phyloP scores from a whole-genome alignment of 1,140 invertebrate genomes.

The Rhynchophorus ferrugineus region DNA sequence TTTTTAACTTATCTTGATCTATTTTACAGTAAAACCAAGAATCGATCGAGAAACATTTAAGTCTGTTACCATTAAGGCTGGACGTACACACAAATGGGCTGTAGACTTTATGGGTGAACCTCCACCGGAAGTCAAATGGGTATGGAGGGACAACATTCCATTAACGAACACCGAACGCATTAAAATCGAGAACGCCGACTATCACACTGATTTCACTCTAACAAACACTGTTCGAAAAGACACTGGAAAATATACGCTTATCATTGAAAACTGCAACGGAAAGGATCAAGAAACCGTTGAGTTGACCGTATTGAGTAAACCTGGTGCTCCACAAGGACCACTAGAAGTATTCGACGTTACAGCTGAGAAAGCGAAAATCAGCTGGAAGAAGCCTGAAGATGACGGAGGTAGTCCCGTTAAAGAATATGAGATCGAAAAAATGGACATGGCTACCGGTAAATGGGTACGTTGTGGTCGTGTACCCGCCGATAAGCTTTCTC shows the following conservation, averaged over 20 bases:
- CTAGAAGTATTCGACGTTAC: constrained; percentile 80
- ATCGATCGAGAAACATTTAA: constrained; percentile 89
- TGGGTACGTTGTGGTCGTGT: constrained; percentile 80
- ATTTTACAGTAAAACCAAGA: constrained; percentile 60
- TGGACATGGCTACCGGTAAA: constrained; percentile 82
- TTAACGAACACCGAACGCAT: constrained; percentile 76
- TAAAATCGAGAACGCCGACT: constrained; percentile 82
- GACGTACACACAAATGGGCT: constrained; percentile 85
- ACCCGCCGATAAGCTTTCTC: constrained; percentile 62
- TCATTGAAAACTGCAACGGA: constrained; percentile 83
- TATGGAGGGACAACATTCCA: constrained; percentile 75
- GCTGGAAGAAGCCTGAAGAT: constrained; percentile 86
- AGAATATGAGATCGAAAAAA: constrained; percentile 92
- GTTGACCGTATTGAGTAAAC: constrained; percentile 83
- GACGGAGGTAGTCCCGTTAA: constrained; percentile 91
- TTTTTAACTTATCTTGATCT: constrained; percentile 13
- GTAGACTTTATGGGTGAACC: constrained; percentile 88
- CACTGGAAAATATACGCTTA: constrained; percentile 84
- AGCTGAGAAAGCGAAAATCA: constrained; percentile 77
- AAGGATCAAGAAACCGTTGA: constrained; percentile 85
- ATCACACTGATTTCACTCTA: constrained; percentile 86
- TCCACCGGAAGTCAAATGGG: constrained; percentile 76
- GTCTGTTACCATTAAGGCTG: constrained; percentile 76
- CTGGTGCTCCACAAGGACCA: constrained; percentile 79
- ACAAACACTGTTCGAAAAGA: constrained; percentile 76